phyloP scores from a whole-genome alignment of 2,113 vertebrate genomes.

The Eidolon helvum region DNA sequence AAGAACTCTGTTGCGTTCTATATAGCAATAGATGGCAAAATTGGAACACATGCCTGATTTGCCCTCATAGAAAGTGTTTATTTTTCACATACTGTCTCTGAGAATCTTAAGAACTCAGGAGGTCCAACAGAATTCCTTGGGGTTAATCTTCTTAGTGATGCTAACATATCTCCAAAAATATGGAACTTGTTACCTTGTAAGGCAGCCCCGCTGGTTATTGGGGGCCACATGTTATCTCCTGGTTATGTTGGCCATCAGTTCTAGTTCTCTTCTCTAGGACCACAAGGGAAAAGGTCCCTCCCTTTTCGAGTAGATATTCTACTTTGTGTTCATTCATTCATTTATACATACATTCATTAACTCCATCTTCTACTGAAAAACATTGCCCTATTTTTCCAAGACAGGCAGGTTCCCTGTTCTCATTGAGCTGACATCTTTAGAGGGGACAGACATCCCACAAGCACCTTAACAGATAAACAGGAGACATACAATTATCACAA shows the following conservation, averaged over 20 bases:
- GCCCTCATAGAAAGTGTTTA: not conserved
- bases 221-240: not conserved
- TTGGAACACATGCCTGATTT: not conserved
- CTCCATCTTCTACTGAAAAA: not conserved
- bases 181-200: not conserved
- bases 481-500: not conserved
- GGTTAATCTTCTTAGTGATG: not conserved
- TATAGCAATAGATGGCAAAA: not conserved
- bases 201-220: not conserved
- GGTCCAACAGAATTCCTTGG: not conserved
- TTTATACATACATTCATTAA: not conserved
- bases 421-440: not conserved
- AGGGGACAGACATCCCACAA: not conserved
- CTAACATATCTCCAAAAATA: not conserved
- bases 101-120: not conserved
- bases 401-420: not conserved
- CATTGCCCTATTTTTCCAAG: not conserved
- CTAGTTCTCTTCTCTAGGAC: not conserved
- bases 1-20: not conserved
- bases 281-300: not conserved
- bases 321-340: not conserved
- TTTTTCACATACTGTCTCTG: not conserved
- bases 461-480: not conserved
- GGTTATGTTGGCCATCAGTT: not conserved
- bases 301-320: not conserved